phyloP scores from a whole-genome alignment of 2,888 invertebrate genomes.

The Helobdella robusta region DNA sequence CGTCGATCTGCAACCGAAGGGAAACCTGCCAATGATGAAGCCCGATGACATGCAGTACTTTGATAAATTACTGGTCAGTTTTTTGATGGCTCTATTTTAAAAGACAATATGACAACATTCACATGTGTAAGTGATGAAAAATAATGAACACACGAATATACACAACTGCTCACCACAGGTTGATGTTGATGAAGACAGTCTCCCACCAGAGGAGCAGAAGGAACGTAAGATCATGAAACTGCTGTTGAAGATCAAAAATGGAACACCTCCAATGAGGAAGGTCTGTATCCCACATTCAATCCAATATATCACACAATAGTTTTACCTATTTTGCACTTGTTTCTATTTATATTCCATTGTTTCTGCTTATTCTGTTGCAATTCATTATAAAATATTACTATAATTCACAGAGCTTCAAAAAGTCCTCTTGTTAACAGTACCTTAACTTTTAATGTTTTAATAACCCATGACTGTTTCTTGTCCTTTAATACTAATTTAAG shows the following conservation, averaged over 20 bases:
- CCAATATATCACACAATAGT: background rate
- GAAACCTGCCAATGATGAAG: constrained; percentile 93
- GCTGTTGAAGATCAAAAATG: constrained; percentile 94
- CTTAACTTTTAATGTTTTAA: no score
- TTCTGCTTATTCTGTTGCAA: background rate
- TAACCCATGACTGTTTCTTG: no score
- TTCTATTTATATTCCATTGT: background rate
- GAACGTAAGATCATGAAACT: constrained; percentile 99
- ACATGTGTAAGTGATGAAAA: background rate
- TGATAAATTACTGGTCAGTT: constrained; percentile 73
- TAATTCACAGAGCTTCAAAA: no score
- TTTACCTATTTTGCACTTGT: background rate
- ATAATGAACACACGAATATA: no score
- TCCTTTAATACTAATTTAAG: no score
- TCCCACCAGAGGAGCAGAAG: constrained; percentile 91
- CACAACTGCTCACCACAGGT: constrained; percentile 56
- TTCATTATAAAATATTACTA: background rate
- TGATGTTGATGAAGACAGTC: constrained; percentile 90
- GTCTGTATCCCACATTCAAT: constrained; percentile 33
- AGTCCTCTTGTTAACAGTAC: no score
- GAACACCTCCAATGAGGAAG: constrained; percentile 98
- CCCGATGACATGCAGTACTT: constrained; percentile 99
- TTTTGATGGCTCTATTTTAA: background rate
- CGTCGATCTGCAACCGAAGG: constrained; percentile 92
- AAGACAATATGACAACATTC: background rate